phyloP scores from a whole-genome alignment of 2,888 invertebrate genomes.

The Apodemia mormo region DNA sequence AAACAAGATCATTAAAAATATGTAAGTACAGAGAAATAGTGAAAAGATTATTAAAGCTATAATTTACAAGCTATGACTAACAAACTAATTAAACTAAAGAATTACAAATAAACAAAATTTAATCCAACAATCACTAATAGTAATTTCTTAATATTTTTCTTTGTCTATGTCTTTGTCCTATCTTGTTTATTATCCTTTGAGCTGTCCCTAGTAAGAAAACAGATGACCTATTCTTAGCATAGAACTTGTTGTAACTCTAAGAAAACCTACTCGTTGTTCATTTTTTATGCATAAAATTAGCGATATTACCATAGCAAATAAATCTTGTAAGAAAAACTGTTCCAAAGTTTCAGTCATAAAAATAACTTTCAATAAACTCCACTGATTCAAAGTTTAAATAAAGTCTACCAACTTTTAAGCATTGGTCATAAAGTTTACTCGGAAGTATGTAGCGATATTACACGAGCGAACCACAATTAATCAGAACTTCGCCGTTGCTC shows the following conservation, averaged over 20 bases:
- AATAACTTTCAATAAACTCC: conserved; percentile 7
- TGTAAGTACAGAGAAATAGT: no score
- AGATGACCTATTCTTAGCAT: no score
- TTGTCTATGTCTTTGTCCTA: no score
- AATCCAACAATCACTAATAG: no score
- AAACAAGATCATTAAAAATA: no score
- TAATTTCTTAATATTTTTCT: no score
- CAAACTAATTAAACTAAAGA: no score
- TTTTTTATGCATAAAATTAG: not conserved
- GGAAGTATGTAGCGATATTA: conserved; percentile 4
- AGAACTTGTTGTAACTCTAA: no score
- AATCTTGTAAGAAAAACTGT: not conserved
- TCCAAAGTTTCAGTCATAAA: not conserved
- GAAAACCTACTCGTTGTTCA: no score
- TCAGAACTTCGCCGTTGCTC: conserved; percentile 9
- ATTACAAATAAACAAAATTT: no score
- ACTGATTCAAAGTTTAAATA: not conserved
- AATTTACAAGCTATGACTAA: no score
- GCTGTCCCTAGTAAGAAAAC: not conserved
- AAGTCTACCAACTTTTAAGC: conserved; percentile 12
- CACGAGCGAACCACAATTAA: conserved; percentile 4
- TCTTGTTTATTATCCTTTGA: not conserved
- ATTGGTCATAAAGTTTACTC: conserved; percentile 13
- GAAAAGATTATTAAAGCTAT: no score
- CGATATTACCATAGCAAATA: not conserved